These are phyloP conservation scores for Microplitis manilae DNA, from an alignment of 2,888 invertebrate species.

Conservation along the genomic window DNA sequence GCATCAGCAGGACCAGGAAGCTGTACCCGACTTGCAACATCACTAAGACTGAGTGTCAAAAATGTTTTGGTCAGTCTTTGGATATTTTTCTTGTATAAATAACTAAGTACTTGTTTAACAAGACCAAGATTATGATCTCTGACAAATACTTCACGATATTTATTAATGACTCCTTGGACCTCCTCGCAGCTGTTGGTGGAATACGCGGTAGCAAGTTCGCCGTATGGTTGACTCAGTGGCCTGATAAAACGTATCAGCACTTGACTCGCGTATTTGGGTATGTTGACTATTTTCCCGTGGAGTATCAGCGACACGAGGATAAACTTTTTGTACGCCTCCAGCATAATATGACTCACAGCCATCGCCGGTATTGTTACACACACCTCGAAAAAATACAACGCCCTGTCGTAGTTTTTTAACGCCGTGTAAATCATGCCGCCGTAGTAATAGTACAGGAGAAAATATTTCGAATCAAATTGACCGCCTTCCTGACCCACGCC, in stretches of 20 bases:
- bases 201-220: slow-evolving; percentile 90
- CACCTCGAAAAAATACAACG: slow-evolving; percentile 96
- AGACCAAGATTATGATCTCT: slow-evolving; percentile 85
- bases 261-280: slow-evolving; percentile 94
- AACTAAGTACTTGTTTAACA: slow-evolving; percentile 88
- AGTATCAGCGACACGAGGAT: slow-evolving; percentile 92
- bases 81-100: slow-evolving; percentile 96
- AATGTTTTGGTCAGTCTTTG: slow-evolving; percentile 96
- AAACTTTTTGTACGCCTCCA: slow-evolving; percentile 97
- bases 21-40: slow-evolving; percentile 92
- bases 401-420: slow-evolving; percentile 92
- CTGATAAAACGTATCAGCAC: slow-evolving; percentile 88
- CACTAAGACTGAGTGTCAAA: slow-evolving; percentile 88
- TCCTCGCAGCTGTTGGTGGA: slow-evolving; percentile 81
- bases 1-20: slow-evolving; percentile 89
- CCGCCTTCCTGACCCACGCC: slow-evolving; percentile 91
- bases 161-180: slow-evolving; percentile 79
- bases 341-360: slow-evolving; percentile 96
- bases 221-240: slow-evolving; percentile 89
- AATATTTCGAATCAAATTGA: slow-evolving; percentile 89
- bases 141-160: slow-evolving; percentile 86
- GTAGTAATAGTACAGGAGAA: slow-evolving; percentile 95
- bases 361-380: slow-evolving; percentile 95
- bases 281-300: slow-evolving; percentile 87
- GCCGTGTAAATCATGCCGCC: slow-evolving; percentile 98